phyloP scores from a whole-genome alignment of 2,888 invertebrate genomes.

The Magallana nippona region DNA sequence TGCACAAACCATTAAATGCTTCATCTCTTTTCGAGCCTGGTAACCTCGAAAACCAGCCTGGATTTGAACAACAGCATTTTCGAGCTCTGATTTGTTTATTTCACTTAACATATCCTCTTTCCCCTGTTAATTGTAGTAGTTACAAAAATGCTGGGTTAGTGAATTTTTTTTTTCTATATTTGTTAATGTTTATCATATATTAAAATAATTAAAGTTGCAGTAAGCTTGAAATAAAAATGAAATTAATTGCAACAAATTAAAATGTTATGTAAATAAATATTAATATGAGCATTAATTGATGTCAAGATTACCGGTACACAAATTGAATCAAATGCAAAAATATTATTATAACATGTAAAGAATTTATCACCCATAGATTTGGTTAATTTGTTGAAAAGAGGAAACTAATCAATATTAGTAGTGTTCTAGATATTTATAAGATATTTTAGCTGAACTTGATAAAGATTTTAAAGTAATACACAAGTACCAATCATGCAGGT shows the following conservation, averaged over 20 bases:
- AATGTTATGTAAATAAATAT: not conserved
- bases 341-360: too few species aligned
- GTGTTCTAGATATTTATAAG: too few species aligned
- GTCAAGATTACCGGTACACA: too few species aligned
- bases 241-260: not conserved
- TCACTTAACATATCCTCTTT: slow-evolving; percentile 69
- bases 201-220: not conserved
- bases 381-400: too few species aligned
- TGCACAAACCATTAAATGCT: slow-evolving; percentile 44
- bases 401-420: too few species aligned
- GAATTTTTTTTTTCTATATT: not conserved
- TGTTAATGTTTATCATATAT: not conserved
- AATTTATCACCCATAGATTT: too few species aligned
- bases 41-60: slow-evolving; percentile 72
- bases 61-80: slow-evolving; percentile 70
- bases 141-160: not conserved
- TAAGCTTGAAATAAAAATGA: not conserved
- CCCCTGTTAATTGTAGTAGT: slow-evolving; percentile 45
- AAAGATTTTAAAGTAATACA: too few species aligned
- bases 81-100: slow-evolving; percentile 68
- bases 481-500: too few species aligned
- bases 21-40: slow-evolving; percentile 66
- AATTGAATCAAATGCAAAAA: too few species aligned
- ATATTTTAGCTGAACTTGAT: too few species aligned
- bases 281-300: not conserved